These are phyloP conservation scores for Thamnophis elegans DNA, from an alignment of 2,797 vertebrate genomes.

Conservation along the genomic window DNA sequence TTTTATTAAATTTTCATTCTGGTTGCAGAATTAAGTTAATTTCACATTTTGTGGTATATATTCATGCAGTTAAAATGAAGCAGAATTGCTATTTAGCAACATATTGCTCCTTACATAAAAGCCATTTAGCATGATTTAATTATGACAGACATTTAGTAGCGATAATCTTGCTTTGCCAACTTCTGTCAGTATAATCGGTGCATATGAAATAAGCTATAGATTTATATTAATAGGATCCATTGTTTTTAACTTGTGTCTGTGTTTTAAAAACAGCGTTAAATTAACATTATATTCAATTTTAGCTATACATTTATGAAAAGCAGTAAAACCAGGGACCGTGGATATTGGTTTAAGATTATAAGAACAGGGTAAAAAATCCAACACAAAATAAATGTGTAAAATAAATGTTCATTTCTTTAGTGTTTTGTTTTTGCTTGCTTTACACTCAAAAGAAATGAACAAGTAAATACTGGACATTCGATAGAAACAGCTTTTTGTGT, in stretches of 20 bases:
- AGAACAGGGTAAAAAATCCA: not conserved
- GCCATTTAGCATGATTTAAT: not conserved
- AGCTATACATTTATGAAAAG: not conserved
- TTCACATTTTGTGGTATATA: not conserved
- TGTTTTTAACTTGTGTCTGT: slow-evolving; percentile 5
- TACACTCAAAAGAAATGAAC: not conserved
- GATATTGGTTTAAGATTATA: not conserved
- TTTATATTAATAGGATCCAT: slow-evolving; percentile 13
- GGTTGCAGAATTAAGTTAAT: not conserved
- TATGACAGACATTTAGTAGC: slow-evolving; percentile 9
- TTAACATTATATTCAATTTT: not conserved
- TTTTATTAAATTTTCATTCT: not conserved
- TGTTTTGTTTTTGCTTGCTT: not conserved
- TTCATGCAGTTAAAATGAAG: not conserved
- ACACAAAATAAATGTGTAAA: not conserved
- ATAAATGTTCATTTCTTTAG: not conserved
- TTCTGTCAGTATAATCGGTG: not conserved
- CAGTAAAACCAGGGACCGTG: not conserved
- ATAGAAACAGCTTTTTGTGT: not conserved
- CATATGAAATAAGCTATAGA: slow-evolving; percentile 2
- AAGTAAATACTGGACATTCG: not conserved
- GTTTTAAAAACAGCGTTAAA: not conserved
- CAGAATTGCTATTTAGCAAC: not conserved
- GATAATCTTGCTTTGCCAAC: not conserved
- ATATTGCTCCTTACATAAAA: not conserved